Percentiles rank a stretch among this genome's conserved stretches.
These are phyloP conservation scores for Odontamblyopus rebecca DNA, from an alignment of 2,797 vertebrate species.

Conservation along the genomic window DNA sequence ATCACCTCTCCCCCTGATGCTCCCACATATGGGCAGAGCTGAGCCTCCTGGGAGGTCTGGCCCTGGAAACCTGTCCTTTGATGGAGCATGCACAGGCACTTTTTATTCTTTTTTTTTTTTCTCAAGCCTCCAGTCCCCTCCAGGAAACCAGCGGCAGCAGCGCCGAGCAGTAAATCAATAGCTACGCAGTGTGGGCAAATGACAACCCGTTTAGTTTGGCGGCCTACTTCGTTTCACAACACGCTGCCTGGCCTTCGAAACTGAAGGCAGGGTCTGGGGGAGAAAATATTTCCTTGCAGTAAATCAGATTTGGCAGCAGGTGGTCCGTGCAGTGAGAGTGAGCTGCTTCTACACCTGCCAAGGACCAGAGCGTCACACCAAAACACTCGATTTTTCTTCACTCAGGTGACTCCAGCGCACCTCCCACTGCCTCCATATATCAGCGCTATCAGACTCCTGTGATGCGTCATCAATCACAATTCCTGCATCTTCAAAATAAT, in stretches of 20 bases:
- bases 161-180: constrained; percentile 83
- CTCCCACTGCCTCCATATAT: constrained; percentile 60
- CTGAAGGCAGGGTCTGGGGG: constrained; percentile 67
- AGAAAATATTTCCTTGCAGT: constrained; percentile 77
- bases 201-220: constrained; percentile 82
- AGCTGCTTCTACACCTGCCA: constrained; percentile 66
- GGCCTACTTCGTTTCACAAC: constrained; percentile 80
- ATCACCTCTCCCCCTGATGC: constrained; percentile 51
- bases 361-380: constrained; percentile 58
- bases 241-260: constrained; percentile 77
- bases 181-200: constrained; percentile 77
- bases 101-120: constrained; percentile 40
- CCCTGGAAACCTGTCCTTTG: constrained; percentile 65
- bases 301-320: constrained; percentile 82
- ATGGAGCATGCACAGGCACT: constrained; percentile 61
- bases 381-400: constrained; percentile 68
- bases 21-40: constrained; percentile 35
- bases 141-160: constrained; percentile 66
- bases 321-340: constrained; percentile 69
- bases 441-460: constrained; percentile 40
- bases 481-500: constrained; percentile 31
- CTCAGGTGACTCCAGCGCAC: constrained; percentile 52
- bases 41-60: constrained; percentile 59
- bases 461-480: constrained; percentile 43
- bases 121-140: constrained; percentile 64